Percentiles rank a stretch among this genome's conserved stretches.
These are phyloP conservation scores for Myrmecobius fasciatus DNA, from an alignment of 2,113 vertebrate genomes.

Conservation along the genomic window DNA sequence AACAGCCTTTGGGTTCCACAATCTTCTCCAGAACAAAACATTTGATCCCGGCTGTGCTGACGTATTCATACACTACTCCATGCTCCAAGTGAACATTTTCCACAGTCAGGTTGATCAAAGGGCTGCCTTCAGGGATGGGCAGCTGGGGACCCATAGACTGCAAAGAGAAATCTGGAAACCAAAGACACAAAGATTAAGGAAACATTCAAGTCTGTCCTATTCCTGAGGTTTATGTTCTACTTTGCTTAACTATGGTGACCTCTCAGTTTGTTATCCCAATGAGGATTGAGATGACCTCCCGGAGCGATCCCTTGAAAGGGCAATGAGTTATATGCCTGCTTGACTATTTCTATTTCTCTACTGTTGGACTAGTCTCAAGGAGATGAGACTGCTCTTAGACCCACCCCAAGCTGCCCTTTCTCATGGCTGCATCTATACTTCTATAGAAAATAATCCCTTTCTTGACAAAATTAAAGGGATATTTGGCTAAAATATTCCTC, in stretches of 20 bases:
- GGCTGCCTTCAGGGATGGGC: slow-evolving; percentile 79
- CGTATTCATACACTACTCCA: slow-evolving; percentile 95
- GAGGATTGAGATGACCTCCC: not conserved
- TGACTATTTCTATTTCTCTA: not conserved
- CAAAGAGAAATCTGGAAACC: slow-evolving; percentile 77
- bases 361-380: not conserved
- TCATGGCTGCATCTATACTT: not conserved
- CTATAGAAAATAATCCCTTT: not conserved
- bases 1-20: slow-evolving; percentile 94
- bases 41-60: slow-evolving; percentile 93
- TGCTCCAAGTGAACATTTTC: slow-evolving; percentile 96
- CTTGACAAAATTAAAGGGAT: not conserved
- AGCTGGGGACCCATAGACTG: slow-evolving; percentile 72
- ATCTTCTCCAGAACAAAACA: slow-evolving; percentile 96
- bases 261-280: not conserved
- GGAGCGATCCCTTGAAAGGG: not conserved
- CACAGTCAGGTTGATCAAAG: slow-evolving; percentile 92
- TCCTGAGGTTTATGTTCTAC: not conserved
- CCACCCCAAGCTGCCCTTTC: not conserved
- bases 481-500: not conserved
- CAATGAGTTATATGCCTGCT: not conserved
- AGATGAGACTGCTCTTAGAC: not conserved
- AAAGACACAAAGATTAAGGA: not conserved
- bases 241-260: not conserved
- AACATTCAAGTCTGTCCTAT: not conserved